Percentiles rank a stretch among this genome's conserved stretches.
These are phyloP conservation scores for Apoda limacodes DNA, from an alignment of 2,888 invertebrate species.

Conservation along the genomic window DNA sequence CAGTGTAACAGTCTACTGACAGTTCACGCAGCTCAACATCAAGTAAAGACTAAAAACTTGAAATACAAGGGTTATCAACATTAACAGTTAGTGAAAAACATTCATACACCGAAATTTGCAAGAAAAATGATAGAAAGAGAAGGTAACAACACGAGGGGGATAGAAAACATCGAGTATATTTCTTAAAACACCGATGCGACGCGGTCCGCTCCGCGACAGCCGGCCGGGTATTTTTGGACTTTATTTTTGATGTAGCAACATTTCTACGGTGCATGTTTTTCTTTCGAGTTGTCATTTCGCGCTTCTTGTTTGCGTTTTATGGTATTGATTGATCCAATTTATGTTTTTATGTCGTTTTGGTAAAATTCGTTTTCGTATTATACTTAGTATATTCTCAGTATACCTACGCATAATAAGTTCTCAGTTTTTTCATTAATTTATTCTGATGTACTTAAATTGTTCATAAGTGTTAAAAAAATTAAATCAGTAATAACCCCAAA, in stretches of 20 bases:
- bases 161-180: conserved; percentile 54
- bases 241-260: conserved; percentile 22
- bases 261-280: conserved; percentile 9
- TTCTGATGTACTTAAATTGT: neutral
- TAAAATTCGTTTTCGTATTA: too few species aligned
- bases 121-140: conserved; percentile 59
- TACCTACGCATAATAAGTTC: too few species aligned
- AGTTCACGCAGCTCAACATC: too few species aligned
- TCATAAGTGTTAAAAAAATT: too few species aligned
- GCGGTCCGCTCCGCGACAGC: conserved; percentile 47
- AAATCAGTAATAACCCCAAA: too few species aligned
- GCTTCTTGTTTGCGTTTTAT: too few species aligned
- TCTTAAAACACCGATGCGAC: conserved; percentile 62
- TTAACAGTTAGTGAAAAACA: conserved; percentile 70
- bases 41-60: too few species aligned
- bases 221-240: conserved; percentile 62
- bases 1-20: too few species aligned
- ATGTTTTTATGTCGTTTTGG: too few species aligned
- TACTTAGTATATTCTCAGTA: too few species aligned
- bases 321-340: too few species aligned
- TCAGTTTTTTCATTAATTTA: neutral
- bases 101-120: conserved; percentile 67
- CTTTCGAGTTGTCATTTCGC: too few species aligned
- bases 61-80: conserved; percentile 52
- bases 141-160: conserved; percentile 56